Evolutionary conservation across 2,888 invertebrate genomes (phyloP).

Genomic region (Pogonocherus hispidulus): DNA sequence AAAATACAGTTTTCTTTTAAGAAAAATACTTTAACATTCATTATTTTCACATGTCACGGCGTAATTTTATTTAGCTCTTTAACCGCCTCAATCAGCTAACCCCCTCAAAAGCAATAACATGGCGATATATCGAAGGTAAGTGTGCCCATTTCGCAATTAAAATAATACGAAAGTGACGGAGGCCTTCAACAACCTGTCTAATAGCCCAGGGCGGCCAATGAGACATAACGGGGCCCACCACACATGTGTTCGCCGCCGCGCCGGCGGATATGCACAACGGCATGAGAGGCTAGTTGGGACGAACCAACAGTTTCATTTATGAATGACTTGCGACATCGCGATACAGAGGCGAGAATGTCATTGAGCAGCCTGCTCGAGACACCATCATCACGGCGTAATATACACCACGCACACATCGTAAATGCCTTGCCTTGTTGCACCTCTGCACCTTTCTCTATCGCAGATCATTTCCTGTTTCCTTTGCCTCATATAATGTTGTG

Average conservation of each 20-base stretch:
- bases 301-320: conserved; percentile 48
- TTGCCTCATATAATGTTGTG: background rate
- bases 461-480: background rate
- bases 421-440: background rate
- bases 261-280: conserved; percentile 9
- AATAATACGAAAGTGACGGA: conserved; percentile 23
- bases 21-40: too few species aligned
- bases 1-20: too few species aligned
- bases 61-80: too few species aligned
- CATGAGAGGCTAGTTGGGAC: conserved; percentile 37
- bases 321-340: conserved; percentile 50
- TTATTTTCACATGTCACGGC: too few species aligned
- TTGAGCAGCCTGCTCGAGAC: conserved; percentile 39
- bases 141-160: conserved; percentile 5
- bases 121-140: conserved; percentile 3
- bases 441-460: conserved; percentile 2
- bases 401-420: background rate
- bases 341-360: conserved; percentile 50
- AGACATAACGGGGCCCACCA: conserved; percentile 18
- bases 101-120: too few species aligned
- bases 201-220: conserved; percentile 20
- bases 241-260: conserved; percentile 22
- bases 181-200: conserved; percentile 30
- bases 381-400: conserved; percentile 27
- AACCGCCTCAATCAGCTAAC: too few species aligned